Evolutionary conservation across 1,140 invertebrate species (phyloP).

Genomic region (Drosophila orosa): DNA sequence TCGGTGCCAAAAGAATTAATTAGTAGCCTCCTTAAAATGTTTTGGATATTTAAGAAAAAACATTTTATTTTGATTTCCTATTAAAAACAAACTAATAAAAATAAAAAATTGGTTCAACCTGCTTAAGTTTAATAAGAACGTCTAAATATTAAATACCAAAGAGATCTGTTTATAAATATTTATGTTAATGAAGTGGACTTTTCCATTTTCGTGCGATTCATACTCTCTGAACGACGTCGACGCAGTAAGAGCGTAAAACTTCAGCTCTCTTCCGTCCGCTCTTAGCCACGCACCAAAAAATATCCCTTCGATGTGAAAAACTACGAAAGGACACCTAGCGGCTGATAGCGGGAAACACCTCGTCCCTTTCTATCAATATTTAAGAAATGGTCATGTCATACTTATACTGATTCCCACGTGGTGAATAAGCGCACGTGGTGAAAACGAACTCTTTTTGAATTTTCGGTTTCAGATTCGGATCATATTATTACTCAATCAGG

Average conservation of each 20-base stretch:
- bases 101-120: too few species aligned
- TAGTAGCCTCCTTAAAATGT: too few species aligned
- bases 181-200: background rate
- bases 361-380: too few species aligned
- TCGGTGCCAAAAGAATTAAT: too few species aligned
- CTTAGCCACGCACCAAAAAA: background rate
- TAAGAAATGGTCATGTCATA: slow-evolving; percentile 5
- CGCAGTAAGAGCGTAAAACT: background rate
- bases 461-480: too few species aligned
- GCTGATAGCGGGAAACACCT: background rate
- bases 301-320: background rate
- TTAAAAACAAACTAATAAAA: too few species aligned
- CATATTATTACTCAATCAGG: too few species aligned
- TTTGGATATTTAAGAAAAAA: too few species aligned
- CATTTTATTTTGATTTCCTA: too few species aligned
- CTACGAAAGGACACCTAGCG: slow-evolving; percentile 1
- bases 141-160: too few species aligned
- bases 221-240: background rate
- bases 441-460: too few species aligned
- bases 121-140: too few species aligned
- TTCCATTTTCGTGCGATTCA: background rate
- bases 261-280: background rate
- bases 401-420: background rate
- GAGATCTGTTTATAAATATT: background rate
- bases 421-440: background rate